A percentile compares a stretch with the other conserved stretches of the same genome.
phyloP scores from a whole-genome alignment of 2,113 vertebrate genomes.

The Salvelinus fontinalis region DNA sequence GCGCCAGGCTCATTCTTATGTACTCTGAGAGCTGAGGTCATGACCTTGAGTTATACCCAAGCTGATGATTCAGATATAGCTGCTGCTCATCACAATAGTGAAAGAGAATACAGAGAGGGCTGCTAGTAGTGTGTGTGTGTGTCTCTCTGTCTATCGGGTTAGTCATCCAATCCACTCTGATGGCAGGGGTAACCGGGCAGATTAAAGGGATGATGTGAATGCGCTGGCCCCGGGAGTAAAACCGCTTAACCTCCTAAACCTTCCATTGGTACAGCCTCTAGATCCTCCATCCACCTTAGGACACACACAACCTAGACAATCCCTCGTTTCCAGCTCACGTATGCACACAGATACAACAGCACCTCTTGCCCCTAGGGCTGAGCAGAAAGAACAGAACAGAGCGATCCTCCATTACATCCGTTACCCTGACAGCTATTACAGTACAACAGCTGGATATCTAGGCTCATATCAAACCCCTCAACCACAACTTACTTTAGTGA shows the following conservation, averaged over 20 bases:
- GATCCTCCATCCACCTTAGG: not conserved
- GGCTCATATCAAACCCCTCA: not conserved
- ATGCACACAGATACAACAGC: not conserved
- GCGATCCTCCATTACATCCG: not conserved
- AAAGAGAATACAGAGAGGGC: not conserved
- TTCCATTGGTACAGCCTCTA: not conserved
- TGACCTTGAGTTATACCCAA: not conserved
- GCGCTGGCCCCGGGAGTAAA: slow-evolving; percentile 19
- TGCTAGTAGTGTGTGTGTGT: not conserved
- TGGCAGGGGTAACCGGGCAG: slow-evolving; percentile 4
- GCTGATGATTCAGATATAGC: too few species aligned
- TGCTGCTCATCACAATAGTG: not conserved
- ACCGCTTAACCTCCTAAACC: slow-evolving; percentile 33
- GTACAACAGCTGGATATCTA: not conserved
- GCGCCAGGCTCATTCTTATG: not conserved
- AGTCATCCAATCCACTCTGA: not conserved
- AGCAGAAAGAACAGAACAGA: not conserved
- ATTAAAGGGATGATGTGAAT: slow-evolving; percentile 26
- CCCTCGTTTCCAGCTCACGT: not conserved
- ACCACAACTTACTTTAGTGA: not conserved
- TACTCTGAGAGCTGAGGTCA: not conserved
- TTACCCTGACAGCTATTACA: not conserved
- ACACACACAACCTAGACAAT: not conserved
- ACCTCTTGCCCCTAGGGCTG: not conserved
- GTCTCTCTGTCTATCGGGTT: not conserved